A percentile compares a stretch with the other conserved stretches of the same genome.
phyloP scores from a whole-genome alignment of 92 coral and sea anemone genomes.

The Plumapathes pennacea region DNA sequence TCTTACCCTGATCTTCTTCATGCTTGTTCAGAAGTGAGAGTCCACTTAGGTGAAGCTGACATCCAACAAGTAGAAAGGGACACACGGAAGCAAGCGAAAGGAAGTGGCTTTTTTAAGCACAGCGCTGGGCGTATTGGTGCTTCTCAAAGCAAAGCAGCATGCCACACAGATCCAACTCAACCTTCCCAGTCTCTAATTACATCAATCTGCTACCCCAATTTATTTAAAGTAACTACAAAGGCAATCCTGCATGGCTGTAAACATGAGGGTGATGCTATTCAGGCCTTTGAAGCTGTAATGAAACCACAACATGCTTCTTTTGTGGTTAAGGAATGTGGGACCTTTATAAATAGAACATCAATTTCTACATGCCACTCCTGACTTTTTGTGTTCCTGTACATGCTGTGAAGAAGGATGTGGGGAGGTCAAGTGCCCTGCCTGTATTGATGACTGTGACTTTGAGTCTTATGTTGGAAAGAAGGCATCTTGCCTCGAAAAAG shows the following conservation, averaged over 20 bases:
- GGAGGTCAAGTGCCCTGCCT: constrained; percentile 63
- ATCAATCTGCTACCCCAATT: constrained; percentile 60
- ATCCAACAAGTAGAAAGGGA: constrained; percentile 40
- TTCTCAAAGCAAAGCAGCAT: constrained; percentile 42
- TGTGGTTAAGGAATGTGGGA: constrained; percentile 21
- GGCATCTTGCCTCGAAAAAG: constrained; percentile 42
- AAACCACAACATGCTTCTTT: too few species aligned
- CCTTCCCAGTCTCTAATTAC: constrained; percentile 57
- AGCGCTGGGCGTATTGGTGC: constrained; percentile 71
- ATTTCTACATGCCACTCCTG: constrained; percentile 77
- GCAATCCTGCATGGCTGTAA: constrained; percentile 52
- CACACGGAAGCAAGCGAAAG: constrained; percentile 29
- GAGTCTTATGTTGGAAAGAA: constrained; percentile 43
- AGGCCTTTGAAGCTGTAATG: constrained; percentile 31
- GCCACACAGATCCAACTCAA: constrained; percentile 56
- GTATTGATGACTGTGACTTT: constrained; percentile 58
- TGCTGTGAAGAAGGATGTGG: constrained; percentile 80
- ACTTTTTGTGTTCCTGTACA: constrained; percentile 48
- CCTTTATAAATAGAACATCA: constrained; percentile 48
- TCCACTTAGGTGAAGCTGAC: constrained; percentile 25
- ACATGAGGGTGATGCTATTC: constrained; percentile 39
- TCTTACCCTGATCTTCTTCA: constrained; percentile 39
- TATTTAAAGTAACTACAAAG: constrained; percentile 34
- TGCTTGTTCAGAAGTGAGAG: constrained; percentile 23
- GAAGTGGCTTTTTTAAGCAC: constrained; percentile 58